These are phyloP conservation scores for Zoroaster sp. DNA, from an alignment of 53 echinoderm and acorn worm genomes.

Conservation along the genomic window DNA sequence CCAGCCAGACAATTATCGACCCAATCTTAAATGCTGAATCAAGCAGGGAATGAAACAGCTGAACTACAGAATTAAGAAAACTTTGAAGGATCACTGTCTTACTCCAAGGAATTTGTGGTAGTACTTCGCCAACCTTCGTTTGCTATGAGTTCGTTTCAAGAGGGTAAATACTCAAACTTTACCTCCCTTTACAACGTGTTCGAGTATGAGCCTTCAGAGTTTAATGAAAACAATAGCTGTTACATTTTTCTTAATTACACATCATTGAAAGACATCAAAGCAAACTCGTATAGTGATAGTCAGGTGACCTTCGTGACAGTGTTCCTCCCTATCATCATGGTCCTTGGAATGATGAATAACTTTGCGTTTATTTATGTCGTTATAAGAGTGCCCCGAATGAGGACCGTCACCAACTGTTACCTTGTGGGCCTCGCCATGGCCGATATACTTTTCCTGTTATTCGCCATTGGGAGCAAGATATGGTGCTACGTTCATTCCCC, in stretches of 20 bases:
- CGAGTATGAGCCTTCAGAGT: background rate
- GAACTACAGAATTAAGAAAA: too few species aligned
- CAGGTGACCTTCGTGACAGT: constrained; percentile 59
- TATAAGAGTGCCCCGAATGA: constrained; percentile 66
- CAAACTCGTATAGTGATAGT: constrained; percentile 53
- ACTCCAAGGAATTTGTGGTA: too few species aligned
- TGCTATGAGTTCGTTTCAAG: background rate
- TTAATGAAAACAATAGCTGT: background rate
- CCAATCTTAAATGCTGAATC: too few species aligned
- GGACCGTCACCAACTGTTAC: constrained; percentile 71
- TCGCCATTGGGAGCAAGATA: constrained; percentile 57
- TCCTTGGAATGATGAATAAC: constrained; percentile 66
- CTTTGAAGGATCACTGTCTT: too few species aligned
- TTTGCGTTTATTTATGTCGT: constrained; percentile 73
- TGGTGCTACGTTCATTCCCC: constrained; percentile 58
- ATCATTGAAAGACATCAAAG: background rate
- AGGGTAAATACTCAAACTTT: background rate
- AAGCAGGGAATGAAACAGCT: too few species aligned
- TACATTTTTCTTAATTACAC: constrained; percentile 11
- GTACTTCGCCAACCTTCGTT: background rate
- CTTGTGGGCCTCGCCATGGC: constrained; percentile 70
- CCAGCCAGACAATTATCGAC: too few species aligned
- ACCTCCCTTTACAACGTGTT: background rate
- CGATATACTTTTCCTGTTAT: constrained; percentile 59
- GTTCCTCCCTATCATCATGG: constrained; percentile 62